Conservation (phyloP, 2,113 vertebrate genomes). For the Chaetodon trifascialis region DNA sequence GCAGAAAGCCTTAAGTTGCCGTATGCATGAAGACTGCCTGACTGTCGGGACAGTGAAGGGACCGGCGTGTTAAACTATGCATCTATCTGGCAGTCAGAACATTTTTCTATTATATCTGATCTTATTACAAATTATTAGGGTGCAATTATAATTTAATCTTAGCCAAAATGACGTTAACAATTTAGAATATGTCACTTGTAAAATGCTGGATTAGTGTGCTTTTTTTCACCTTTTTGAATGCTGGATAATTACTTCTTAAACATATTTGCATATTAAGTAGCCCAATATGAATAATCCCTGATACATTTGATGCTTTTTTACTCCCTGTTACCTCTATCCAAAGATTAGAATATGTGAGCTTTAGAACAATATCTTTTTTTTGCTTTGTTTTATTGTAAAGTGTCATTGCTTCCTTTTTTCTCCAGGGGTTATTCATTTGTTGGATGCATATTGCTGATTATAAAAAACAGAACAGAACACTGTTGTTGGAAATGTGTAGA, state of each 20-base stretch:
- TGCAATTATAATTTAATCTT: slow-evolving; percentile 37
- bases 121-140: neutral
- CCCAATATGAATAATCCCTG: neutral
- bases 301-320: neutral
- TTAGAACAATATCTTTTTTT: neutral
- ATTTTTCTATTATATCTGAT: slow-evolving; percentile 6
- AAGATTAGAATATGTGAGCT: slow-evolving; percentile 46
- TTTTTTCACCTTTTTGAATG: slow-evolving; percentile 2
- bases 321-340: slow-evolving; percentile 23
- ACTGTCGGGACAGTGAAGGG: slow-evolving; percentile 2
- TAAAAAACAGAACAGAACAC: neutral
- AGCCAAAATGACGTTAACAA: neutral
- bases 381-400: neutral
- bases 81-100: slow-evolving; percentile 8
- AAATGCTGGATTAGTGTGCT: slow-evolving; percentile 5
- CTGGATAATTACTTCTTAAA: slow-evolving; percentile 11
- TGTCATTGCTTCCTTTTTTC: neutral
- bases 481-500: neutral
- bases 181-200: neutral
- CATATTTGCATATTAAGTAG: neutral
- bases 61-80: slow-evolving; percentile 35
- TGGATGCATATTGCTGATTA: neutral
- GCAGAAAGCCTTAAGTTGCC: slow-evolving; percentile 88
- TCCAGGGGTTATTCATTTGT: neutral
- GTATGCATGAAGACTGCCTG: slow-evolving; percentile 10